Evolutionary conservation across 2,113 vertebrate genomes (phyloP).

Genomic region (Nipponia nippon): DNA sequence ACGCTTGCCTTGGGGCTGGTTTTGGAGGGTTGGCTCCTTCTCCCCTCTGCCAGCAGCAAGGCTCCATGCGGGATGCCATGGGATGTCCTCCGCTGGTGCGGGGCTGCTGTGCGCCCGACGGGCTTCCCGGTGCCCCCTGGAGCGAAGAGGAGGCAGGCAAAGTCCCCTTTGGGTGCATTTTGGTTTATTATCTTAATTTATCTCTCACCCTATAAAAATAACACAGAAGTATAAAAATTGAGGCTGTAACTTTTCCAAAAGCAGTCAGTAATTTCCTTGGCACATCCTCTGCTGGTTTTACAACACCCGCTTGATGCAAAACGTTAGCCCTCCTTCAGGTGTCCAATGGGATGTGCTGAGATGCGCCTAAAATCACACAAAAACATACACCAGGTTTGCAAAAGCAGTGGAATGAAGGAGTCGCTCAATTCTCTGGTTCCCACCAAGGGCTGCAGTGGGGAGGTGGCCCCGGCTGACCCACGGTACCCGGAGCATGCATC

Average conservation of each 20-base stretch:
- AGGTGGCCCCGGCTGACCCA: neutral
- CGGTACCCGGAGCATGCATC: no score
- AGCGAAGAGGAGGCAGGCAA: neutral
- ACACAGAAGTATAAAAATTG: neutral
- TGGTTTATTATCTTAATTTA: neutral
- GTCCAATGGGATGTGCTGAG: accelerated
- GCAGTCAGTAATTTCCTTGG: no score
- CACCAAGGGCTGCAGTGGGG: neutral
- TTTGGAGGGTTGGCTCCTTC: neutral
- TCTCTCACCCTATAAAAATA: neutral
- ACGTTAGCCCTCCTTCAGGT: neutral
- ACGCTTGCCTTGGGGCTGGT: neutral
- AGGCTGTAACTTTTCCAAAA: neutral
- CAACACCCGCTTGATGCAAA: neutral
- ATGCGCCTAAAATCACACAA: accelerated
- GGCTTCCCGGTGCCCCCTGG: neutral
- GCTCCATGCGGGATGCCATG: accelerated
- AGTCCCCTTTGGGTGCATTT: accelerated
- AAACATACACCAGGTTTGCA: neutral
- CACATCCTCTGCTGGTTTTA: no score
- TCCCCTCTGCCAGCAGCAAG: neutral
- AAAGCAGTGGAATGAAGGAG: neutral
- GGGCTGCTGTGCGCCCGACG: accelerated
- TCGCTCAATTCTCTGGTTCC: neutral
- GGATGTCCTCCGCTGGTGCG: neutral